These are phyloP conservation scores for Takifugu rubripes DNA, from an alignment of 2,797 vertebrate genomes.

Conservation along the genomic window DNA sequence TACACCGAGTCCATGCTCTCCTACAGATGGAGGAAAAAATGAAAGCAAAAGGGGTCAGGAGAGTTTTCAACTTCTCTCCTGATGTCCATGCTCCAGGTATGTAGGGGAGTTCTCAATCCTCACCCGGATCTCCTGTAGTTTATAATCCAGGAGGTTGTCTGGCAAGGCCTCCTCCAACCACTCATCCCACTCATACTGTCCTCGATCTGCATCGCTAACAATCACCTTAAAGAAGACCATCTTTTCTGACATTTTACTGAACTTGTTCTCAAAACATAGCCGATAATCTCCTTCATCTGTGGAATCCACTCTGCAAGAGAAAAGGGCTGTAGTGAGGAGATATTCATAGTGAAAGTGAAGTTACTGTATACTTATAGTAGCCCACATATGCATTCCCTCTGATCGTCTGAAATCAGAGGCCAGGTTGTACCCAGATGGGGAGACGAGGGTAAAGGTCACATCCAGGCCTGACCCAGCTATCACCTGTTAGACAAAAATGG, in stretches of 20 bases:
- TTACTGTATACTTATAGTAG: conserved; percentile 14
- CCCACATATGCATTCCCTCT: conserved; percentile 84
- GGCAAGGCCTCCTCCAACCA: conserved; percentile 44
- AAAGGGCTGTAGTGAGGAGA: background rate
- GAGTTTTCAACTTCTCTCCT: background rate
- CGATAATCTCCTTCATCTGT: conserved; percentile 84
- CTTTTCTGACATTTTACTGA: conserved; percentile 85
- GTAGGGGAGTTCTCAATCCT: conserved; percentile 5
- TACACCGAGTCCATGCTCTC: conserved; percentile 77
- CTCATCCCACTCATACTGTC: conserved; percentile 45
- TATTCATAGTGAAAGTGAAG: too few relatives aligned
- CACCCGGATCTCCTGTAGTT: conserved; percentile 85
- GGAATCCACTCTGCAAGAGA: conserved; percentile 73
- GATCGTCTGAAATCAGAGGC: conserved; percentile 81
- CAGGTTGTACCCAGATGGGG: conserved; percentile 77
- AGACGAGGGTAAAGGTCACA: conserved; percentile 82
- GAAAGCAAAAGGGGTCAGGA: background rate
- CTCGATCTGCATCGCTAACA: conserved; percentile 55
- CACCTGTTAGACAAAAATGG: conserved; percentile 68
- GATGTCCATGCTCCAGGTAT: too few relatives aligned
- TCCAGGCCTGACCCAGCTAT: conserved; percentile 85
- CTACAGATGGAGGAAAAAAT: conserved; percentile 49
- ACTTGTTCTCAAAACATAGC: conserved; percentile 91
- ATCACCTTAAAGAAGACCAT: conserved; percentile 85
- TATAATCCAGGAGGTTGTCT: conserved; percentile 76